Base-by-base conservation (phyloP, 2,888 invertebrate genomes). In the Norana najaformis region DNA sequence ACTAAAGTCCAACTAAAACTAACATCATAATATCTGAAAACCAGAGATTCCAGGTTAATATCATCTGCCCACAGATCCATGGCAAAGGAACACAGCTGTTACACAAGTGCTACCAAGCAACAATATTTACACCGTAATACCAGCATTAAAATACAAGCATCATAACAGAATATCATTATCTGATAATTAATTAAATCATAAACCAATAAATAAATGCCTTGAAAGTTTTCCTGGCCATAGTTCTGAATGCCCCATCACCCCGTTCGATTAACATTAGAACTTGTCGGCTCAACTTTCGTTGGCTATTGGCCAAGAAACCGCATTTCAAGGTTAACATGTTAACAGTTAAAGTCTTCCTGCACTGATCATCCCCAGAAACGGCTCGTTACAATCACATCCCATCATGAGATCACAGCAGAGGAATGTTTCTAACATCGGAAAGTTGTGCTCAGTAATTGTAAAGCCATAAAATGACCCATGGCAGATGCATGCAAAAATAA, bases 141-240 rank as follows among this genome's bases (percentile, higher is more conserved):
- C 69, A 69, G 30, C 69, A 69, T 69, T n/a, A 69, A 69, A 69
- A 69, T n/a, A 69, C 69, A 69, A 47, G 23, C 47, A 2, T 47
- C 47, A 69, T 69, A 69, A 69, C 69, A n/a, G 69, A 69, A 69
- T 69, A 69, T 69, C 69, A n/a, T 69, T n/a, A 69, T 69, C 69
- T 13, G n/a, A 30, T 69, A 69, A 11, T n/a, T n/a, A 69, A n/a
- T 69, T 69, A 30, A 69, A 30, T 30, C 69, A 6, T n/a, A 0
- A 13, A 69, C 30, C n/a, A 69, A 69, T 69, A 69, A 69, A 4
- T 69, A 69, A 69, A n/a, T 69, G 69, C n/a, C 30, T 69, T 69
- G 23, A 23, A 23, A 6, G 30, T 30, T 53, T 30, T 53, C 53
- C 53, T 53, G 53, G 69, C n/a, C 16, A 69, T n/a, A 69, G n/a